Conservation (phyloP, 2,113 vertebrate genomes). For the Sinosuthora webbiana region DNA sequence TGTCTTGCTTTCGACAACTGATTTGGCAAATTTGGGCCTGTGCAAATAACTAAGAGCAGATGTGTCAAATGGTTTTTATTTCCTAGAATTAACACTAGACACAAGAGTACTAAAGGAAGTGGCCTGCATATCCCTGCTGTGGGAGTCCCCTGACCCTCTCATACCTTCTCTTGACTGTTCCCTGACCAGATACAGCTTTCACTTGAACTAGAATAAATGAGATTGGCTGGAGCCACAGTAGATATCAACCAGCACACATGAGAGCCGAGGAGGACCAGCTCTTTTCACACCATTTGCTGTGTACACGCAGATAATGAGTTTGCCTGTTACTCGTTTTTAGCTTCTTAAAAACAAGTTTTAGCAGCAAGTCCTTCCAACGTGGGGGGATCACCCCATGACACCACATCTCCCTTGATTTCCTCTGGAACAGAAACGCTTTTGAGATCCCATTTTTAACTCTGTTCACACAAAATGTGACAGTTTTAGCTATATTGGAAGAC, state of each 20-base stretch:
- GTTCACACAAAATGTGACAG: slow-evolving; percentile 24
- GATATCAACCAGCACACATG: neutral
- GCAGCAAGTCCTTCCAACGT: rapidly evolving
- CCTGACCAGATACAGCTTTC: neutral
- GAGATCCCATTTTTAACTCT: slow-evolving; percentile 25
- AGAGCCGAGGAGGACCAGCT: neutral
- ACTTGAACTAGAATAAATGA: neutral
- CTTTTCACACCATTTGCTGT: neutral
- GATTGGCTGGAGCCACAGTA: neutral
- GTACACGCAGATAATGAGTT: neutral
- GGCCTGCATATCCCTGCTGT: neutral
- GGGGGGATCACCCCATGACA: neutral
- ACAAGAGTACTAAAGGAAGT: neutral
- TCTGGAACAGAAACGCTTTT: neutral
- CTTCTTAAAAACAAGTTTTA: neutral
- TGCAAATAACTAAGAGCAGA: slow-evolving; percentile 38
- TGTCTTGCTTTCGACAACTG: slow-evolving; percentile 34
- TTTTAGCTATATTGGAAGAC: slow-evolving; percentile 23
- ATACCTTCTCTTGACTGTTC: neutral
- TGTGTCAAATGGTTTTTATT: slow-evolving; percentile 52
- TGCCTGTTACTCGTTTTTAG: neutral
- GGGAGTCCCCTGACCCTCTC: neutral
- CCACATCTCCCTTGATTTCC: neutral
- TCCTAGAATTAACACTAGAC: slow-evolving; percentile 26
- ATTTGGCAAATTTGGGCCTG: slow-evolving; percentile 26